phyloP scores from a whole-genome alignment of 2,888 invertebrate species.

The Lutraria lutraria region DNA sequence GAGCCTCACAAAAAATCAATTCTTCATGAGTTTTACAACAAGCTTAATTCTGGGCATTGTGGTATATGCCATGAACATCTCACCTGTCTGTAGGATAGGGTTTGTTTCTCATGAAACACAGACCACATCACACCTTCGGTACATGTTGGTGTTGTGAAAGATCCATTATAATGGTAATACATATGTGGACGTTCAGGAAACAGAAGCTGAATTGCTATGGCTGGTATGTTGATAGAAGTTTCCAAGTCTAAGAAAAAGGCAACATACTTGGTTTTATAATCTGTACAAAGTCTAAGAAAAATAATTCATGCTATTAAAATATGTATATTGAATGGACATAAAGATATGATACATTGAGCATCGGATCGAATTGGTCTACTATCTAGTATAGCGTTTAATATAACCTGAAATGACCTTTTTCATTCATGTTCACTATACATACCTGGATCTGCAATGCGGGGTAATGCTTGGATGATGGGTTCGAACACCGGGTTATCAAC shows the following conservation, averaged over 20 bases:
- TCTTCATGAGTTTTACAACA: too few species aligned
- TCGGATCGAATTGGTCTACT: too few species aligned
- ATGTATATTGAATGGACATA: too few species aligned
- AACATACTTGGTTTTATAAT: too few species aligned
- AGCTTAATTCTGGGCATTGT: too few species aligned
- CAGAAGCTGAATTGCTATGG: background rate
- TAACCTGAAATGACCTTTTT: too few species aligned
- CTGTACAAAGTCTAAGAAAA: too few species aligned
- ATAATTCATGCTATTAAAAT: too few species aligned
- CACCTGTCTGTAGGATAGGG: constrained; percentile 34
- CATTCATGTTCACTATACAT: background rate
- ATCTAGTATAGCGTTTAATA: too few species aligned
- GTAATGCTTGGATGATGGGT: constrained; percentile 30
- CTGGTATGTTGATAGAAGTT: background rate
- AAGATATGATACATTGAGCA: too few species aligned
- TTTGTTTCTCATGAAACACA: constrained; percentile 21
- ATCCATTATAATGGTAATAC: constrained; percentile 20
- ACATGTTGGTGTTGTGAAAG: constrained; percentile 25
- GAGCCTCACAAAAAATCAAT: too few species aligned
- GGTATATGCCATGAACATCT: background rate
- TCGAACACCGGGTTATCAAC: constrained; percentile 24
- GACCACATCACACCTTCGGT: constrained; percentile 22
- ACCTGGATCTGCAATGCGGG: constrained; percentile 25
- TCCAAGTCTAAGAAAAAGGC: background rate
- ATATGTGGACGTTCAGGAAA: constrained; percentile 9